Conservation (phyloP, 2,888 invertebrate species). For the Aporophyla lueneburgensis region DNA sequence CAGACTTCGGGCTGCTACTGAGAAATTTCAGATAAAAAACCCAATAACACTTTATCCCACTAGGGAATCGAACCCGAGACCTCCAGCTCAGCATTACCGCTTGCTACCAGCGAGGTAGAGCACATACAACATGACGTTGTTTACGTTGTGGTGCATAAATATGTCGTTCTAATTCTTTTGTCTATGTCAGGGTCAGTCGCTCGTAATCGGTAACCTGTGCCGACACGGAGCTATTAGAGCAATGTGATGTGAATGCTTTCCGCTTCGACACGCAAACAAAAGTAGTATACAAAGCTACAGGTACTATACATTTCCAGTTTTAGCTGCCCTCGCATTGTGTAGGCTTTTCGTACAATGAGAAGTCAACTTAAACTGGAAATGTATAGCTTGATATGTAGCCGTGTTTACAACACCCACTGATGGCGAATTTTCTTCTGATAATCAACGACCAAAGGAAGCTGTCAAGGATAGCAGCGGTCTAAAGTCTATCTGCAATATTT, state of each 20-base stretch:
- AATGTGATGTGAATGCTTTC: neutral
- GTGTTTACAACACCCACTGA: neutral
- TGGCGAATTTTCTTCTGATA: slow-evolving; percentile 3
- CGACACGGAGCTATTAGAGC: neutral
- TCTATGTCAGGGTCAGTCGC: slow-evolving; percentile 6
- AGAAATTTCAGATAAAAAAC: too few relatives aligned
- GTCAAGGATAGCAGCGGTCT: neutral
- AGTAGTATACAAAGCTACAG: too few relatives aligned
- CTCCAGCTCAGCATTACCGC: too few relatives aligned
- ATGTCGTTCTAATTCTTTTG: neutral
- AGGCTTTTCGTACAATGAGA: too few relatives aligned
- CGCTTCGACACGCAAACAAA: slow-evolving; percentile 1
- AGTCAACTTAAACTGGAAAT: too few relatives aligned
- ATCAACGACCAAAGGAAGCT: neutral
- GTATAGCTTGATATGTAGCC: too few relatives aligned
- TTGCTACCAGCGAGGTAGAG: too few relatives aligned
- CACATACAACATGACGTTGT: neutral
- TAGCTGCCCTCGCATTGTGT: too few relatives aligned
- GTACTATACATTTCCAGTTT: too few relatives aligned
- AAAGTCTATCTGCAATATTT: neutral
- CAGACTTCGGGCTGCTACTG: too few relatives aligned
- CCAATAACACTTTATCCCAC: too few relatives aligned
- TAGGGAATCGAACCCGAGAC: too few relatives aligned
- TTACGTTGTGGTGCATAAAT: slow-evolving; percentile 1
- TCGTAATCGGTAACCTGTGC: neutral